phyloP scores from a whole-genome alignment of 2,113 vertebrate genomes.

The Aphyosemion australe region DNA sequence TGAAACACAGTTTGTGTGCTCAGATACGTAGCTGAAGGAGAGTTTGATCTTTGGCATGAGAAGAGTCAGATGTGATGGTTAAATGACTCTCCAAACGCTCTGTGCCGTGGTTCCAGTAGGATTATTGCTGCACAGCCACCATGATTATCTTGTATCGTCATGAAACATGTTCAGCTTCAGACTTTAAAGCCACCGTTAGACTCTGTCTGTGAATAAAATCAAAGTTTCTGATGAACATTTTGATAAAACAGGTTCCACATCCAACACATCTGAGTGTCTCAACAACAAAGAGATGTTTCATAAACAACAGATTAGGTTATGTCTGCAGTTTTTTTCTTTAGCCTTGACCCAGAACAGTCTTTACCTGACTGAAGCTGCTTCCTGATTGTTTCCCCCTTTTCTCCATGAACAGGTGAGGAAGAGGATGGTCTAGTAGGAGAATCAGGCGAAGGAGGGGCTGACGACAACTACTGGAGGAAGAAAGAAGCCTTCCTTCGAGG shows the following conservation, averaged over 20 bases:
- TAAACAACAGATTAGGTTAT: not conserved
- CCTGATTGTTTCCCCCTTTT: not conserved
- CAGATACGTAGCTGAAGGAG: not conserved
- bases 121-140: too few relatives aligned
- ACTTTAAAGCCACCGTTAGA: too few relatives aligned
- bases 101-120: too few relatives aligned
- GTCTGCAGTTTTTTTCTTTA: not conserved
- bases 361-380: not conserved
- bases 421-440: constrained; percentile 53
- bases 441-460: constrained; percentile 59
- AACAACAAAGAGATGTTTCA: constrained; percentile 17
- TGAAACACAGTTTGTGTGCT: constrained; percentile 10
- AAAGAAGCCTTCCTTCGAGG: constrained; percentile 71
- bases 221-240: not conserved
- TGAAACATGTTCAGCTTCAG: too few relatives aligned
- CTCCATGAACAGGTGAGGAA: constrained; percentile 56
- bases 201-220: too few relatives aligned
- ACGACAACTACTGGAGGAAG: constrained; percentile 79
- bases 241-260: constrained; percentile 37
- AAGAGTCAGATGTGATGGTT: too few relatives aligned
- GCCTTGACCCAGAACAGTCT: not conserved
- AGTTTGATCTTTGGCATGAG: too few relatives aligned
- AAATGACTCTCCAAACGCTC: too few relatives aligned
- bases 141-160: too few relatives aligned
- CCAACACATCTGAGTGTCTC: constrained; percentile 6